Conservation (phyloP, 1,140 invertebrate genomes). For the Drusus annulatus region DNA sequence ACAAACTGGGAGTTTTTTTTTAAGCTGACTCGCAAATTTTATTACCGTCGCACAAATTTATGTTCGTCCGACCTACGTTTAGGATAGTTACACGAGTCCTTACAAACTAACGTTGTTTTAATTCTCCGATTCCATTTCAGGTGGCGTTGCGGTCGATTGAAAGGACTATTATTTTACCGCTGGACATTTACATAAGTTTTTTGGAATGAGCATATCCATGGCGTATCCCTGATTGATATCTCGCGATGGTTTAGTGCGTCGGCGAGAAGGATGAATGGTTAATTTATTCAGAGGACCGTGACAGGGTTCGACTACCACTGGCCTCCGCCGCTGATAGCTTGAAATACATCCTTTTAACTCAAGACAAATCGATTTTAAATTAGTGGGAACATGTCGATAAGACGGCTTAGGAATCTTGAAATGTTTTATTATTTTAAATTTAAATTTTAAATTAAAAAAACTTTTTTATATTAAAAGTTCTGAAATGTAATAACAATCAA, state of each 20-base stretch:
- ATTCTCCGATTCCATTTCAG: neutral
- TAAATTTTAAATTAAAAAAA: too few relatives aligned
- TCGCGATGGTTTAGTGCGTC: slow-evolving; percentile 41
- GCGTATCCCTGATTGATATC: slow-evolving; percentile 53
- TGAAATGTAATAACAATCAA: too few relatives aligned
- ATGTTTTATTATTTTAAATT: too few relatives aligned
- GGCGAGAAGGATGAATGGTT: slow-evolving; percentile 23
- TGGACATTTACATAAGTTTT: slow-evolving; percentile 51
- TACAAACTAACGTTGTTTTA: slow-evolving; percentile 2
- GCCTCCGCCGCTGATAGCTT: neutral
- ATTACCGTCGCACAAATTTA: too few relatives aligned
- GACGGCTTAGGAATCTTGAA: too few relatives aligned
- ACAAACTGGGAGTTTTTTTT: too few relatives aligned
- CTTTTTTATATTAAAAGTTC: too few relatives aligned
- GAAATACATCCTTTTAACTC: neutral
- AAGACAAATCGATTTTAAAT: slow-evolving; percentile 36
- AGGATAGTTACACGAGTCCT: neutral
- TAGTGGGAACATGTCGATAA: slow-evolving; percentile 5
- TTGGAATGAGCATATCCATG: slow-evolving; percentile 39
- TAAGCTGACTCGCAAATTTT: too few relatives aligned
- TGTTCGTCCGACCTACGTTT: neutral
- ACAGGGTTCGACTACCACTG: slow-evolving; percentile 14
- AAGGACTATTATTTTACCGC: slow-evolving; percentile 25
- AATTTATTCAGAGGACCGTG: slow-evolving; percentile 49
- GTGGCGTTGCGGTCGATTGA: slow-evolving; percentile 41